phyloP scores from a whole-genome alignment of 2,888 invertebrate genomes.

The Sesia apiformis region DNA sequence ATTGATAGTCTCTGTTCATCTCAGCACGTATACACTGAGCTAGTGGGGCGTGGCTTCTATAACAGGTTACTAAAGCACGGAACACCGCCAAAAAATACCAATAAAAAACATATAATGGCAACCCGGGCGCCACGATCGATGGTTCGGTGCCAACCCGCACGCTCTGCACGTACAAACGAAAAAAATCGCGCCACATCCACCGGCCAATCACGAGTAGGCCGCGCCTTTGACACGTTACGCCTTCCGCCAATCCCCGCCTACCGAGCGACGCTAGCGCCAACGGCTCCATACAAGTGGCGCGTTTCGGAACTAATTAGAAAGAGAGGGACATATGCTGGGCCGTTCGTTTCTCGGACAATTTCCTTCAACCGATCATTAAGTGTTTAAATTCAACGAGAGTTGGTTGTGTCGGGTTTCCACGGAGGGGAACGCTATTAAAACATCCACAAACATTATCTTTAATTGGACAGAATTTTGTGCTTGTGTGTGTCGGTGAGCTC shows the following conservation, averaged over 20 bases:
- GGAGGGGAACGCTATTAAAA: conserved; percentile 74
- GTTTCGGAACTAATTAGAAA: conserved; percentile 50
- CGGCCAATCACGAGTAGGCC: conserved; percentile 38
- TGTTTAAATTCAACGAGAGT: conserved; percentile 73
- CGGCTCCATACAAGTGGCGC: conserved; percentile 51
- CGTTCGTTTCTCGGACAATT: conserved; percentile 73
- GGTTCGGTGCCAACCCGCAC: conserved; percentile 59
- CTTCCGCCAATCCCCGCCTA: conserved; percentile 39
- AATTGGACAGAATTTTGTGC: conserved; percentile 72
- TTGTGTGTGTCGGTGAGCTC: conserved; percentile 55
- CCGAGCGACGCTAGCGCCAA: conserved; percentile 43
- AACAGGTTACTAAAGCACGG: conserved; percentile 68
- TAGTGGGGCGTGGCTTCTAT: conserved; percentile 58
- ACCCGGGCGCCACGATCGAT: conserved; percentile 66
- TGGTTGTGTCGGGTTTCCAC: conserved; percentile 73
- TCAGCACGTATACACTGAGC: conserved; percentile 49
- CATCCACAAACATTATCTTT: conserved; percentile 74
- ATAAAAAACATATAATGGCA: conserved; percentile 73
- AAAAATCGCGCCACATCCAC: conserved; percentile 50
- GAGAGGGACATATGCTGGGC: conserved; percentile 53
- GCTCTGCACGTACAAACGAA: conserved; percentile 53
- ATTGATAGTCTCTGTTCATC: conserved; percentile 54
- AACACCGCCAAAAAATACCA: conserved; percentile 70
- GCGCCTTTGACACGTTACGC: conserved; percentile 43
- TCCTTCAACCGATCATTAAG: conserved; percentile 74